These are phyloP conservation scores for Leucozona laternaria DNA, from an alignment of 2,888 invertebrate genomes.

Conservation along the genomic window DNA sequence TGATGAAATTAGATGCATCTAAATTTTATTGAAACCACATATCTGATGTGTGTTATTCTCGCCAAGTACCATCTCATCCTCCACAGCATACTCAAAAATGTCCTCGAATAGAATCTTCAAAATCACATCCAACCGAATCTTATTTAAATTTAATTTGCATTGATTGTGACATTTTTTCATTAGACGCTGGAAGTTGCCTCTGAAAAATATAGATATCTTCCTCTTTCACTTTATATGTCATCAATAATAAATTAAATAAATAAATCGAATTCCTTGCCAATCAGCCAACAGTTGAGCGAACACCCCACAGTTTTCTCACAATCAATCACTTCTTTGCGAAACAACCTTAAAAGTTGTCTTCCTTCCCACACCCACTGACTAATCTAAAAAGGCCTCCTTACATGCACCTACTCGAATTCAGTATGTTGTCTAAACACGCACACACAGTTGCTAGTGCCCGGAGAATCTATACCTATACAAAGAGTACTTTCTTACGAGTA, in stretches of 20 bases:
- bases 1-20: background rate
- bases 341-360: background rate
- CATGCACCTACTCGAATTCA: background rate
- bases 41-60: background rate
- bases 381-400: background rate
- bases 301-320: background rate
- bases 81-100: background rate
- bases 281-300: background rate
- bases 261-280: background rate
- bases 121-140: background rate
- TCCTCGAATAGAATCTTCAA: background rate
- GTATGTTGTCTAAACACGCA: background rate
- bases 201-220: background rate
- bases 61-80: background rate
- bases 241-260: conserved; percentile 8
- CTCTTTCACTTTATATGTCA: background rate
- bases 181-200: background rate
- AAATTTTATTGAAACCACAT: background rate
- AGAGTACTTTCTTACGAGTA: background rate
- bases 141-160: background rate
- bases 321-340: background rate
- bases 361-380: background rate
- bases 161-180: background rate
- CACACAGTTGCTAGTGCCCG: background rate
- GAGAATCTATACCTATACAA: background rate